phyloP scores from a whole-genome alignment of 1,140 invertebrate genomes.

The Metopolophium dirhodum region DNA sequence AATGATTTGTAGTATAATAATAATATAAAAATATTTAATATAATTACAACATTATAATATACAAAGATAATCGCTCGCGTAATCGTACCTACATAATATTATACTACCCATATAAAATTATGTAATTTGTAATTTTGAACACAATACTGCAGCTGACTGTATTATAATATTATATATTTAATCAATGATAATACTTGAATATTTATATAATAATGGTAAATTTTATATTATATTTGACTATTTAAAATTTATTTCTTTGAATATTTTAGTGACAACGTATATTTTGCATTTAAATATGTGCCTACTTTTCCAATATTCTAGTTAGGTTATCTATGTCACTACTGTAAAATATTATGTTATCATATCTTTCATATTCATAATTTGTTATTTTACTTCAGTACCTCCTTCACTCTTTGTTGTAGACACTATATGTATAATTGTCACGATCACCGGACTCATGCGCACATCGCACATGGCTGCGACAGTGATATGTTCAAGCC shows the following conservation, averaged over 20 bases:
- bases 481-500: no score
- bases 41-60: not conserved
- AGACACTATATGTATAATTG: not conserved
- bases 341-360: no score
- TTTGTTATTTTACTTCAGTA: not conserved
- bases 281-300: not conserved
- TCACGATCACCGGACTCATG: not conserved
- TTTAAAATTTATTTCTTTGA: not conserved
- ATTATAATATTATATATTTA: no score
- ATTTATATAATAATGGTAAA: no score
- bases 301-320: not conserved
- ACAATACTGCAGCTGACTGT: not conserved
- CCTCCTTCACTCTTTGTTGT: not conserved
- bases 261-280: not conserved
- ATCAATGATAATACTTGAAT: no score
- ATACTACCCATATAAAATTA: no score
- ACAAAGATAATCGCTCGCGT: not conserved
- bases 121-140: not conserved
- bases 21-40: not conserved
- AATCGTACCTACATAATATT: not conserved
- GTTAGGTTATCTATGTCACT: not conserved
- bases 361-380: not conserved
- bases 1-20: not conserved
- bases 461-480: no score
- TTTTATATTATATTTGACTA: not conserved